Conservation (phyloP, 2,888 invertebrate genomes). For the Branchellion lobata region DNA sequence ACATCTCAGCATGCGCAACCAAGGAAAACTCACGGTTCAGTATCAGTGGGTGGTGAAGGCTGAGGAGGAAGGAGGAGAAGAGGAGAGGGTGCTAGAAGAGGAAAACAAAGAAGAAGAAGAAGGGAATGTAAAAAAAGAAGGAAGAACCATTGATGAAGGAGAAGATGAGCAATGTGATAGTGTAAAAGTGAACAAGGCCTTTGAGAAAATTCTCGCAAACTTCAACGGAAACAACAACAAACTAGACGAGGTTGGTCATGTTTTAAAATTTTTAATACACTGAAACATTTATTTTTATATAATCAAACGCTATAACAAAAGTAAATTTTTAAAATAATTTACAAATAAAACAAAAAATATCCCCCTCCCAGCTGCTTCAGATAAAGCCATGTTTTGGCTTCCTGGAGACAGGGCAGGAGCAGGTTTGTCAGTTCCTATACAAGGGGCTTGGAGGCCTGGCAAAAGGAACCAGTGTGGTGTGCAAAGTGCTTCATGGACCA, state of each 20-base stretch:
- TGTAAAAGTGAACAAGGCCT: conserved; percentile 24
- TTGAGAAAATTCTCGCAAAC: background rate
- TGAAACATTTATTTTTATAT: background rate
- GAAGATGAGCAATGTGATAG: conserved; percentile 12
- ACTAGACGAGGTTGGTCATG: background rate
- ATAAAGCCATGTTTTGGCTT: background rate
- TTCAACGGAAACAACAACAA: background rate
- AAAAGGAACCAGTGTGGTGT: background rate
- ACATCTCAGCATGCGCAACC: conserved; percentile 66
- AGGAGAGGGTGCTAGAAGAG: background rate
- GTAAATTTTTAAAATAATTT: background rate
- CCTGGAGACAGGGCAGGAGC: background rate
- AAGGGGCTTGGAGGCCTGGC: background rate
- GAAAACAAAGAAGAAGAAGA: conserved; percentile 2
- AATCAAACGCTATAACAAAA: background rate
- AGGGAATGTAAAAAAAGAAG: background rate
- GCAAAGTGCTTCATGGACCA: background rate
- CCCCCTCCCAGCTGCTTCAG: conserved; percentile 1
- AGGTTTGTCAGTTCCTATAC: background rate
- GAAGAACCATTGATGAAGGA: background rate
- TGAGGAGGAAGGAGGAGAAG: background rate
- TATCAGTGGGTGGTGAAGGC: conserved; percentile 62
- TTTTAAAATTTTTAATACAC: background rate
- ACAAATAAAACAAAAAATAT: background rate
- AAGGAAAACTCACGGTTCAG: conserved; percentile 65